Evolutionary conservation across 2,888 invertebrate species (phyloP).

Genomic region (Caenorhabditis sulstoni): DNA sequence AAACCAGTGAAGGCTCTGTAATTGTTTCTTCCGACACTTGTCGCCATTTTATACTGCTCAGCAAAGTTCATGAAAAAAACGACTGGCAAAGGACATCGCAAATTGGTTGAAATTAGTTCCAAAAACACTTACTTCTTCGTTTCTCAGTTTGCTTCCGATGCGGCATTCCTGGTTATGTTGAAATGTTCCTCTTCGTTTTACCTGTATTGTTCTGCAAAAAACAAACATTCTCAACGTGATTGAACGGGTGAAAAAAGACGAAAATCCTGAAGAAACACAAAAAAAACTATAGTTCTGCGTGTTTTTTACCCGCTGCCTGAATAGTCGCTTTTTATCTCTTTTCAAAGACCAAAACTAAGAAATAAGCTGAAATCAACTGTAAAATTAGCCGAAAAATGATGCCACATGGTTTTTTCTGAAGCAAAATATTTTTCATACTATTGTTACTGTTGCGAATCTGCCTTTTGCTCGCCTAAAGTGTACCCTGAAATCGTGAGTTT

Average conservation of each 20-base stretch:
- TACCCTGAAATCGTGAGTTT: too few relatives aligned
- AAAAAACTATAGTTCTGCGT: too few relatives aligned
- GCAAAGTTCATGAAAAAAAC: slow-evolving; percentile 1
- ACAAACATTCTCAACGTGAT: slow-evolving; percentile 24
- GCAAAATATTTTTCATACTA: background rate
- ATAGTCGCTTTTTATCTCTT: background rate
- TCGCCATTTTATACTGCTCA: slow-evolving; percentile 19
- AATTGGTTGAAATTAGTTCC: slow-evolving; percentile 36
- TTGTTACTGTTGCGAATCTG: background rate
- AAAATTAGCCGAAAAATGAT: slow-evolving; percentile 1
- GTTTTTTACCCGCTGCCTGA: too few relatives aligned
- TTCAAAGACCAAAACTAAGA: slow-evolving; percentile 10
- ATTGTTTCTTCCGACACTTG: background rate
- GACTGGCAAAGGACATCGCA: background rate
- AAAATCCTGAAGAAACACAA: slow-evolving; percentile 1
- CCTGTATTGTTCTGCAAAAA: slow-evolving; percentile 57
- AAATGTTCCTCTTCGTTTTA: slow-evolving; percentile 17
- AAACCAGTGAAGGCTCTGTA: slow-evolving; percentile 32
- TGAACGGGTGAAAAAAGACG: slow-evolving; percentile 6
- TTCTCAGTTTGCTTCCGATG: slow-evolving; percentile 39
- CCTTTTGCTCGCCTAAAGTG: too few relatives aligned
- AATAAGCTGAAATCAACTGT: background rate
- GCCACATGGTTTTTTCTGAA: background rate
- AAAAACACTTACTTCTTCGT: slow-evolving; percentile 54
- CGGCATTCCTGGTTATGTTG: slow-evolving; percentile 34